A percentile compares a stretch with the other conserved stretches of the same genome.
Evolutionary conservation across 2,113 vertebrate species (phyloP).

Genomic region (Eulemur rufifrons): DNA sequence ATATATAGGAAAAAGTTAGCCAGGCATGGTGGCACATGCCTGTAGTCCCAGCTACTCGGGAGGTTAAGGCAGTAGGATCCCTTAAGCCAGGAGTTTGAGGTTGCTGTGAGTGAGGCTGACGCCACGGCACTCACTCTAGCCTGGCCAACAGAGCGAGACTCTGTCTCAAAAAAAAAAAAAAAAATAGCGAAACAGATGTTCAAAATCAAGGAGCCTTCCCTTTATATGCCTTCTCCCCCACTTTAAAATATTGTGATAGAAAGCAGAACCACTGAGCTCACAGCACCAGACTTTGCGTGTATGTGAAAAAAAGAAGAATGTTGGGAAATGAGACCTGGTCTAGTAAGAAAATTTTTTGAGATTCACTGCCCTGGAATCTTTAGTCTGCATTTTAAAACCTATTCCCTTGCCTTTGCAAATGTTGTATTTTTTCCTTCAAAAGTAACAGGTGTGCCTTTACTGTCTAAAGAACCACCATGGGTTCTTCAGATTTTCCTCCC

Average conservation of each 20-base stretch:
- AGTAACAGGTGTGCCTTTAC: background rate
- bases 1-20: too few species aligned
- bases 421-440: background rate
- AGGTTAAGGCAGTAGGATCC: too few species aligned
- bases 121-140: too few species aligned
- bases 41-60: too few species aligned
- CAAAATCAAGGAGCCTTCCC: background rate
- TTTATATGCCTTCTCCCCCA: background rate
- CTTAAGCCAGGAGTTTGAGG: too few species aligned
- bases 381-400: background rate
- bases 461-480: background rate
- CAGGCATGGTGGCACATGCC: too few species aligned
- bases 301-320: background rate
- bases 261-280: background rate
- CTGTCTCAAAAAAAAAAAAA: too few species aligned
- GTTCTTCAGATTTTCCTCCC: background rate
- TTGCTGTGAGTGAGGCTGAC: too few species aligned
- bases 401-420: background rate
- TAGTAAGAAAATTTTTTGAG: background rate
- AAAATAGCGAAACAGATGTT: background rate
- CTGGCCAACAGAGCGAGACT: too few species aligned
- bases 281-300: background rate
- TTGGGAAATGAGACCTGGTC: background rate
- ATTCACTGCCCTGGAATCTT: background rate
- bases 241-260: background rate